Evolutionary conservation across 2,888 invertebrate genomes (phyloP).

Genomic region (Drosophila vallismaia): DNA sequence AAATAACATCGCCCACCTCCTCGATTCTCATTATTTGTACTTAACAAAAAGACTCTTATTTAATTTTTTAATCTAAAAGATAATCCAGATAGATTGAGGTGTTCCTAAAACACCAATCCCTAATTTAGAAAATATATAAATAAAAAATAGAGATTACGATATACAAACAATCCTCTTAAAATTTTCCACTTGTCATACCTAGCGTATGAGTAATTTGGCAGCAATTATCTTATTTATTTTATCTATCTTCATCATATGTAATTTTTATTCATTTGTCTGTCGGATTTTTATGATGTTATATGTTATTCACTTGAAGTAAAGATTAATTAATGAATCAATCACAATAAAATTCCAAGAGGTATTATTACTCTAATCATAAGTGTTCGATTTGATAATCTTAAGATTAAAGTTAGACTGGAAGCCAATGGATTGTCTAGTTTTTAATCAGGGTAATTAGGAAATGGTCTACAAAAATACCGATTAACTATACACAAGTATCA

Average conservation of each 20-base stretch:
- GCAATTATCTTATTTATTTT: no score
- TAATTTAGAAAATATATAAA: background rate
- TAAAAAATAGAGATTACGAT: background rate
- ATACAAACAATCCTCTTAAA: background rate
- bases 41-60: no score
- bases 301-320: background rate
- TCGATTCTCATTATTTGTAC: no score
- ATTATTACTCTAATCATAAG: background rate
- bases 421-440: background rate
- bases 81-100: no score
- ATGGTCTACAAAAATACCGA: background rate
- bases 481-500: background rate
- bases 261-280: background rate
- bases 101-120: no score
- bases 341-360: constrained; percentile 50
- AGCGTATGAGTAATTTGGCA: background rate
- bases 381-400: background rate
- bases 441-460: background rate
- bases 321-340: constrained; percentile 64
- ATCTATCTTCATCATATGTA: constrained; percentile 2
- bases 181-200: background rate
- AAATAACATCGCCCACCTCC: no score
- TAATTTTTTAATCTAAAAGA: no score
- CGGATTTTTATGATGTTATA: background rate
- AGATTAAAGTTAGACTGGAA: background rate